Evolutionary conservation across 2,113 vertebrate species (phyloP).

Genomic region (Vidua chalybeata): DNA sequence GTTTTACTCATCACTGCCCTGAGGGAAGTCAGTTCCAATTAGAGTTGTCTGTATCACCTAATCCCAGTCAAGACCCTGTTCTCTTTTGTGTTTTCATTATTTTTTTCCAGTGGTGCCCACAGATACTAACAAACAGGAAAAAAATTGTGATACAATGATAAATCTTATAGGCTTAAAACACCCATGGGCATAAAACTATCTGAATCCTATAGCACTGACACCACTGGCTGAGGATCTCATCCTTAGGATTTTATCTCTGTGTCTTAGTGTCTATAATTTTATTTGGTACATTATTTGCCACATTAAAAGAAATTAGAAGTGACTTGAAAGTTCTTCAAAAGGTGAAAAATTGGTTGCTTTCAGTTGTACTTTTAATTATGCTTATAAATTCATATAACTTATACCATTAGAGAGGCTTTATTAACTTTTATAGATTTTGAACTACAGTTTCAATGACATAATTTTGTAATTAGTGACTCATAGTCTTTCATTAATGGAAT

Average conservation of each 20-base stretch:
- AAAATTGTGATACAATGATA: not conserved
- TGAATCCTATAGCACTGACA: not conserved
- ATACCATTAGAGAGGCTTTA: slow-evolving; percentile 1
- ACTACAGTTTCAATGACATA: slow-evolving; percentile 11
- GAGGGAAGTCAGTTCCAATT: not conserved
- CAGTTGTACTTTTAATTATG: slow-evolving; percentile 32
- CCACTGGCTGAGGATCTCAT: not conserved
- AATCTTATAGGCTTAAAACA: not conserved
- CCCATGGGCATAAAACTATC: not conserved
- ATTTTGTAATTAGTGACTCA: slow-evolving; percentile 18
- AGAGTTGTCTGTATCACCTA: not conserved
- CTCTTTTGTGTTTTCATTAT: not conserved
- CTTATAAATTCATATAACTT: slow-evolving; percentile 4
- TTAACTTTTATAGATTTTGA: slow-evolving; percentile 25
- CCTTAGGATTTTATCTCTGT: not conserved
- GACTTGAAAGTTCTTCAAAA: slow-evolving; percentile 6
- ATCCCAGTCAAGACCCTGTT: not conserved
- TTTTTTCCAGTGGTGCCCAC: not conserved
- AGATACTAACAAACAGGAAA: not conserved
- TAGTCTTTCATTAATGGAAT: not conserved
- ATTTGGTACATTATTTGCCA: not conserved
- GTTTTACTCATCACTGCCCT: not conserved
- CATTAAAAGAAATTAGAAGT: not conserved
- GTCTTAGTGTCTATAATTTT: not conserved
- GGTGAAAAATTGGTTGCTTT: slow-evolving; percentile 15